Evolutionary conservation across 2,797 vertebrate species (phyloP).

Genomic region (Pipistrellus kuhlii): DNA sequence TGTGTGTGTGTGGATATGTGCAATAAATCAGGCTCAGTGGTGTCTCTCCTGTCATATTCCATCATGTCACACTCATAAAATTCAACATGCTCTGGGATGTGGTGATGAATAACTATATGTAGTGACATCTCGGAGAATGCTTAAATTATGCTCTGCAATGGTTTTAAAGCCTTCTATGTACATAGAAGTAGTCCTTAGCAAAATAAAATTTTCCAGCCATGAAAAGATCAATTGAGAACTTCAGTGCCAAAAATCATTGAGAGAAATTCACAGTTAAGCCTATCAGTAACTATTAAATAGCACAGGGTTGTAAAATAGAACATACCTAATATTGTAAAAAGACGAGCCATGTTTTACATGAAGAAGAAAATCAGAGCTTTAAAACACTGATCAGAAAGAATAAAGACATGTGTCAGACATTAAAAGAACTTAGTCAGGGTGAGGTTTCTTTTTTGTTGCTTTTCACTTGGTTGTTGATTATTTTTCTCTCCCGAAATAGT

Average conservation of each 20-base stretch:
- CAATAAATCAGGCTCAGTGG: slow-evolving; percentile 27
- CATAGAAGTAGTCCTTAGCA: slow-evolving; percentile 25
- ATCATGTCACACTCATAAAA: slow-evolving; percentile 68
- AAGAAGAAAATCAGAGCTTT: not conserved
- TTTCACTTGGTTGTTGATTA: not conserved
- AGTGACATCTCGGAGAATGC: slow-evolving; percentile 50
- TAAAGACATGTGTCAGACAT: not conserved
- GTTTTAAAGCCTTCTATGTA: not conserved
- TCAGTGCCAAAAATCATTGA: not conserved
- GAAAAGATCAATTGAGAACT: slow-evolving; percentile 25
- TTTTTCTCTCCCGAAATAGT: not conserved
- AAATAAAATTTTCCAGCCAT: slow-evolving; percentile 47
- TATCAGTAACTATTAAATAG: not conserved
- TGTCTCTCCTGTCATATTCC: slow-evolving; percentile 61
- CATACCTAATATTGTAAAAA: not conserved
- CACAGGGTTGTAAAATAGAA: not conserved
- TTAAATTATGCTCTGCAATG: not conserved
- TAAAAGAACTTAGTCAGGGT: not conserved
- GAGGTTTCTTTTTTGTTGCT: not conserved
- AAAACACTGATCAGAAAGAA: not conserved
- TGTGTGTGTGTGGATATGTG: not conserved
- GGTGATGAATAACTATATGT: slow-evolving; percentile 55
- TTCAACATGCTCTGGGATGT: slow-evolving; percentile 57
- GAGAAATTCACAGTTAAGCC: slow-evolving; percentile 33
- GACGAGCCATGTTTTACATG: not conserved